These are phyloP conservation scores for Exaiptasia diaphana DNA, from an alignment of 64 coral and sea anemone genomes.

Conservation along the genomic window DNA sequence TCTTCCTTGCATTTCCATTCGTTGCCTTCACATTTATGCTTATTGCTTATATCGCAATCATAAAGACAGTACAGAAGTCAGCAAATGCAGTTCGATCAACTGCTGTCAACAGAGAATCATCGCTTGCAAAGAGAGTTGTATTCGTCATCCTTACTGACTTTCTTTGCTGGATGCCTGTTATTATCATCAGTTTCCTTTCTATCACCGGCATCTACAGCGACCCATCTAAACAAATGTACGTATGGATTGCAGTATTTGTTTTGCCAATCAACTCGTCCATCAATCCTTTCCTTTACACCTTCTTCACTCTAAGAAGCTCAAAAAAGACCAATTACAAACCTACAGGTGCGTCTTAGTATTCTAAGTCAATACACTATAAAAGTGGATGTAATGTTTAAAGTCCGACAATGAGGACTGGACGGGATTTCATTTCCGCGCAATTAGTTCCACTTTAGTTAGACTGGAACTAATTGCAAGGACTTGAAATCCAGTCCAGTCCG, in stretches of 20 bases:
- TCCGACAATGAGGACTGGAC: no score
- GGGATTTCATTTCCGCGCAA: no score
- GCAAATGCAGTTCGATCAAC: not conserved
- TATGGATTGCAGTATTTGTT: conserved; percentile 26
- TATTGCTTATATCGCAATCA: conserved; percentile 1
- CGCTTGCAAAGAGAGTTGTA: not conserved
- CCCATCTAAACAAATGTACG: not conserved
- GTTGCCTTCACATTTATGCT: conserved; percentile 14
- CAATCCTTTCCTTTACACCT: conserved; percentile 11
- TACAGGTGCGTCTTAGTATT: no score
- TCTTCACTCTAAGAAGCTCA: not conserved
- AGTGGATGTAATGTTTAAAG: no score
- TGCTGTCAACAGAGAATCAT: not conserved
- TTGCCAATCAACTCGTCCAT: not conserved
- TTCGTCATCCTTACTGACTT: conserved; percentile 28
- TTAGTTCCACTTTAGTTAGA: no score
- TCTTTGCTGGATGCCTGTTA: conserved; percentile 34
- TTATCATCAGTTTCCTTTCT: conserved; percentile 2
- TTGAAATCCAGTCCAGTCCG: no score
- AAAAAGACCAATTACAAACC: no score
- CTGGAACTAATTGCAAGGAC: no score
- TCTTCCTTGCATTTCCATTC: conserved; percentile 1
- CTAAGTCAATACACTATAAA: no score
- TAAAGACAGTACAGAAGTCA: not conserved
- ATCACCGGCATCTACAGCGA: not conserved